Percentiles rank a stretch among this genome's conserved stretches.
Conservation (phyloP, 2,113 vertebrate species). For the Thinocorus orbignyianus region DNA sequence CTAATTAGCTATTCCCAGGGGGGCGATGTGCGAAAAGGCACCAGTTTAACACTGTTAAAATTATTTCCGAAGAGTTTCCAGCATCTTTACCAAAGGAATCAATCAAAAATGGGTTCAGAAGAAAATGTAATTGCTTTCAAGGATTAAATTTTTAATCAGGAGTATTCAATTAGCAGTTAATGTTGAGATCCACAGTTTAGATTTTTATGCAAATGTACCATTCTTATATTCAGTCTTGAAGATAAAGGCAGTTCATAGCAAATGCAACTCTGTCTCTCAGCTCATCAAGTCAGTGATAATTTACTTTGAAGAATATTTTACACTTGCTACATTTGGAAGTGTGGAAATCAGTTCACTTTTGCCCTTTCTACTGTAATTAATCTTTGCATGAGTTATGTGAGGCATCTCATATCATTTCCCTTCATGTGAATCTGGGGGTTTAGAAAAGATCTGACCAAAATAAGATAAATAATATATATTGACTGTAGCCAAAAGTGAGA, state of each 20-base stretch:
- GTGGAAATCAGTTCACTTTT: constrained; percentile 15
- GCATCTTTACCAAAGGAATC: neutral
- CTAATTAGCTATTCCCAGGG: constrained; percentile 44
- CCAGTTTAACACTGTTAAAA: constrained; percentile 18
- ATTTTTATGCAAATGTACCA: constrained; percentile 61
- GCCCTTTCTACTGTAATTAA: neutral
- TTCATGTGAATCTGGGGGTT: neutral
- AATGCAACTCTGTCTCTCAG: constrained; percentile 3
- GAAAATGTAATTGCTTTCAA: constrained; percentile 69
- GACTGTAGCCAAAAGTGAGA: neutral
- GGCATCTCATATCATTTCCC: neutral
- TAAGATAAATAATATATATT: neutral
- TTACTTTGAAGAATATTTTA: constrained; percentile 49
- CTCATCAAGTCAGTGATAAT: constrained; percentile 13
- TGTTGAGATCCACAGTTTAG: constrained; percentile 54
- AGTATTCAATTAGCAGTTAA: constrained; percentile 67
- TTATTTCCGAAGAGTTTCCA: constrained; percentile 27
- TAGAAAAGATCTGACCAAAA: neutral
- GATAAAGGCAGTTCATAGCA: constrained; percentile 41
- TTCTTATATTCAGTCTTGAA: constrained; percentile 47
- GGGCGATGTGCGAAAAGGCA: neutral
- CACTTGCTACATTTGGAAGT: constrained; percentile 3
- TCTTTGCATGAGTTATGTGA: neutral
- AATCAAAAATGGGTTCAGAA: constrained; percentile 54
- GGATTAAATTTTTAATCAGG: constrained; percentile 70